Base-by-base conservation (phyloP, 2,888 invertebrate species). In the Parnassius apollo region DNA sequence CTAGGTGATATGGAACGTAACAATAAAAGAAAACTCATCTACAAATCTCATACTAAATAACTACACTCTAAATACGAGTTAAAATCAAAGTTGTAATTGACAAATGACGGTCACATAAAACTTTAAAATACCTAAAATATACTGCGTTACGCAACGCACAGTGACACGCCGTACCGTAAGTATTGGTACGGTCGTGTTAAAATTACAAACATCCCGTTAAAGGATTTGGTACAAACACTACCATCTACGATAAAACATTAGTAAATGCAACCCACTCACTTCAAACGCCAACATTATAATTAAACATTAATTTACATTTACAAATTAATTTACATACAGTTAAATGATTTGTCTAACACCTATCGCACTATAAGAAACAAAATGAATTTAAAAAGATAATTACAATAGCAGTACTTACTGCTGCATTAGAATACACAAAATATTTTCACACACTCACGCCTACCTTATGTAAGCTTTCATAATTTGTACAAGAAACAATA, bases 251-350 rank as follows among this genome's bases (percentile, higher is more conserved):
- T 88, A 89, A 88, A 87, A 88, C 83, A 91, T 90, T 91, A 91
- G 91, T 91, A 91, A 91, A 91, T 91, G 91, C 91, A 90, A 85
- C 77, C 86, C 88, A 88, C 83, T 85, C 80, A 76, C 82, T 76
- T 75, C 49, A 13, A 18, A 71, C 78, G 76, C 70, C 71, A 67
- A 73, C 80, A 76, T 81, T 80, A 71, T 72, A 71, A 76, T 70
- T 65, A 69, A 70, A 67, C 3, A 74, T 73, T 71, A 83, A 83
- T 83, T 80, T 85, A 78, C 48, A 62, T 86, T 75, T 86, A 87
- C 87, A 89, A 88, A 83, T 82, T 78, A 82, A 88, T 83, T 82
- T 78, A 82, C 82, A 83, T 83, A 86, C 82, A 83, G 69, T 68
- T 72, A 72, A 72, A 71, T 68, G 65, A 68, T 57, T 65, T 66